Evolutionary conservation across 2,113 vertebrate species (phyloP), one percentile per base, ranked within the genome.

Genomic region (Hiodon tergisus): DNA sequence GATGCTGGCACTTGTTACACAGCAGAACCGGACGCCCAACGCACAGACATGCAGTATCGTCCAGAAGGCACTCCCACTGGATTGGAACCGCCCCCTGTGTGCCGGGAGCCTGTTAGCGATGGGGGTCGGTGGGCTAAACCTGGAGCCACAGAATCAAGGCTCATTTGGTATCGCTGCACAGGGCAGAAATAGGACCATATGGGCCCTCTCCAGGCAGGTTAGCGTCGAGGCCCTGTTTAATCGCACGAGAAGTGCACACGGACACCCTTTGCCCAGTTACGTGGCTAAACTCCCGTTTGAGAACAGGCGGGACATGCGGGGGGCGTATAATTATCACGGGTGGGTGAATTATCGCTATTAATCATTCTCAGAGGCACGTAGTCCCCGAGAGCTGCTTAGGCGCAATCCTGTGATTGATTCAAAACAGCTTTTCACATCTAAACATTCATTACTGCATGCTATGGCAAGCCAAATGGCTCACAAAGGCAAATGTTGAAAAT

Each of bases 381-480:
- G 60, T 71, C 60, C 31, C 57, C 48, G 60, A 71, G 70, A 59
- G 70, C 17, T 71, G 70, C 57, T 48, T 59, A 5, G 70, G 70
- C 60, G 48, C 70, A 59, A 11, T 59, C 6, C 55, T 48, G 31
- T 48, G 70, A 57, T 71, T 46, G 31, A 31, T 31, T 31, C 31
- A 31, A 31, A 31, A 31, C 31, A 31, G 31, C 31, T 31, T 31
- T 31, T 31, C 31, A 31, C 31, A 31, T 31, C 31, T 31, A 31
- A 31, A 31, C 31, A 31, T 31, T 31, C 31, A 31, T 31, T 31
- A 31, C 31, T 31, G 2, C 31, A 31, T 31, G 31, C 31, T 31
- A 31, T 31, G 31, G 31, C 31, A 31, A 31, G 31, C 31, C 31
- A 31, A 31, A 31, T 31, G 31, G 31, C 31, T 31, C 31, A 31